Conservation (phyloP, 1,140 invertebrate genomes). For the Diplogasteroides magnus region DNA sequence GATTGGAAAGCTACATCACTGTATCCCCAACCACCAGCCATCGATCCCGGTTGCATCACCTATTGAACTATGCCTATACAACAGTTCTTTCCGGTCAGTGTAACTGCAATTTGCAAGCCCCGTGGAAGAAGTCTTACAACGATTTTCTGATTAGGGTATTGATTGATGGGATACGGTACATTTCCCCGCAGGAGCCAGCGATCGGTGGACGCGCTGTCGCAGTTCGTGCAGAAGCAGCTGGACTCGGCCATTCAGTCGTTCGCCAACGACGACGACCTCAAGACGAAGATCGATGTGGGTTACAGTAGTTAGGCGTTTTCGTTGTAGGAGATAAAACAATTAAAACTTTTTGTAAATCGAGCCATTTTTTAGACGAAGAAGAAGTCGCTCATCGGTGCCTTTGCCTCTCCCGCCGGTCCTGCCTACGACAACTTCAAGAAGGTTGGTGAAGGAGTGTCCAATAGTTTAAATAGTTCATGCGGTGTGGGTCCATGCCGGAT, state of each 20-base stretch:
- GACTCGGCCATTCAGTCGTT: slow-evolving; percentile 60
- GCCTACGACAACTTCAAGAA: slow-evolving; percentile 70
- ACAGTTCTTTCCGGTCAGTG: too few relatives aligned
- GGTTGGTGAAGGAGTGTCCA: slow-evolving; percentile 77
- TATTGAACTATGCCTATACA: too few relatives aligned
- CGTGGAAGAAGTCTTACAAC: too few relatives aligned
- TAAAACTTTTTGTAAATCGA: too few relatives aligned
- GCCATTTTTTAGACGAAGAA: slow-evolving; percentile 61
- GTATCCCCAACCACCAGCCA: too few relatives aligned
- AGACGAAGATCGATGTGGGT: slow-evolving; percentile 34
- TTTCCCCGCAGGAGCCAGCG: slow-evolving; percentile 58
- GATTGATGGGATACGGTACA: not conserved
- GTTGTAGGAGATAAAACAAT: too few relatives aligned
- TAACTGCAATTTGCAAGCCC: too few relatives aligned
- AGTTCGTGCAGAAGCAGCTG: slow-evolving; percentile 79
- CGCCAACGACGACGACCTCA: slow-evolving; percentile 35
- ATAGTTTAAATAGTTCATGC: too few relatives aligned
- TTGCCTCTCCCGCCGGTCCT: slow-evolving; percentile 73
- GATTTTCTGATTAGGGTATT: not conserved
- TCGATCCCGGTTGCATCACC: too few relatives aligned
- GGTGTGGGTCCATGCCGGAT: too few relatives aligned
- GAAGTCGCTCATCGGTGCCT: slow-evolving; percentile 85
- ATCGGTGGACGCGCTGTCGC: slow-evolving; percentile 76
- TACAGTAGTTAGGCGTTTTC: not conserved
- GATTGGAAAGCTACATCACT: too few relatives aligned